Base-by-base conservation (phyloP, 2,797 vertebrate species). In the Lutjanus argentimaculatus region DNA sequence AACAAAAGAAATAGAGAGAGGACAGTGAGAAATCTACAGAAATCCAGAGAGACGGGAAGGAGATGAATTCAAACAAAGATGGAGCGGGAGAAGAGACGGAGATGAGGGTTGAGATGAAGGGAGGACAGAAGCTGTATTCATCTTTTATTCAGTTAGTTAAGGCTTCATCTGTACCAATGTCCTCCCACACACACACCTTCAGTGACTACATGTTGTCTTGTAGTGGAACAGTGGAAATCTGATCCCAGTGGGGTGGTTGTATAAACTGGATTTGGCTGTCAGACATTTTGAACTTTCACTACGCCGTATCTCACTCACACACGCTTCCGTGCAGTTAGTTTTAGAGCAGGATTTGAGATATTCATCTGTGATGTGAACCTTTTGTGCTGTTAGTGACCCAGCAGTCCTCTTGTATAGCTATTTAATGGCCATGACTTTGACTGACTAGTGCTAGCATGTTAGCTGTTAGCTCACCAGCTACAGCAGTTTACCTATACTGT, bases 81-180 rank as follows among this genome's bases (percentile, higher is more conserved):
- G 57, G 55, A 88, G 73, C 45, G 59, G 69, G 55, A 77, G 64
- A 68, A 0, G 52, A 58, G 67, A 84, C 8, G 4, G 12, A 80
- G 79, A 73, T 25, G 77, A 75, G 66, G 76, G 80, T 69, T 40
- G 72, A 82, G 79, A 91, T 84, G 85, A 89, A 84, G 87, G 63
- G 70, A 66, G 57, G 85, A 89, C 80, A 85, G 74, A 83, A 64
- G 46, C 55, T 13, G 71, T 80, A 89, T 85, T 86, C 77, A 89
- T 93, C 88, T 91, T 89, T 89, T 89, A 91, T 93, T 90, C 79
- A 86, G 75, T 74, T 77, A 43, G 74, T 85, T 84, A 74, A 77
- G 74, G 59, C 67, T 69, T 64, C 76, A 66, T 82, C 78, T 82
- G 72, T 30, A 66, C 49, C 6, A 70, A 46, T 62, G 69, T 84